phyloP scores from a whole-genome alignment of 2,888 invertebrate genomes.

The Acanthopleura granulata region DNA sequence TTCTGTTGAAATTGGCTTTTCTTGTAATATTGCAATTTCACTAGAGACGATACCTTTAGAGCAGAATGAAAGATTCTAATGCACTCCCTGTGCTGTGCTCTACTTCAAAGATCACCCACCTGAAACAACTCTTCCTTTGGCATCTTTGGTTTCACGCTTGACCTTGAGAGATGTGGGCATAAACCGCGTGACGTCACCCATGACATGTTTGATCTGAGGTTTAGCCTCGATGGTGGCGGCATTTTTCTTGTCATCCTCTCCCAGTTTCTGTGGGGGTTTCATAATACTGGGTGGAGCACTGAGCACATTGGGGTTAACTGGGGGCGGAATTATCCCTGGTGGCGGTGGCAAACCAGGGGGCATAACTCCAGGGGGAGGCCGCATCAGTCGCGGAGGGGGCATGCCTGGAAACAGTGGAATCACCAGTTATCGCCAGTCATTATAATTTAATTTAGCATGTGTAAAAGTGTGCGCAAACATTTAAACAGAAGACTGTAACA shows the following conservation, averaged over 20 bases:
- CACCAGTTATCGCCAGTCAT: no score
- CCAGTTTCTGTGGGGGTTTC: conserved; percentile 72
- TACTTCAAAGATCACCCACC: background rate
- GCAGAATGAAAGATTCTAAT: no score
- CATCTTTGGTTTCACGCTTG: conserved; percentile 80
- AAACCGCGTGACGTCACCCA: conserved; percentile 90
- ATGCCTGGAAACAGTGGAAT: conserved; percentile 42
- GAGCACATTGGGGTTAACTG: conserved; percentile 78
- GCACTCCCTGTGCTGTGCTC: background rate
- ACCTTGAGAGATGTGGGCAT: conserved; percentile 93
- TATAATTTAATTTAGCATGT: no score
- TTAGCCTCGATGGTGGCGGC: conserved; percentile 92
- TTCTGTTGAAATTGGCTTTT: no score
- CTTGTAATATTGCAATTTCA: no score
- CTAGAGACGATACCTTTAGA: no score
- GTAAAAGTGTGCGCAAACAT: no score
- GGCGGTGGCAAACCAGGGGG: conserved; percentile 49
- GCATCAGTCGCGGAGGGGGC: conserved; percentile 59
- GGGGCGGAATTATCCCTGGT: conserved; percentile 27
- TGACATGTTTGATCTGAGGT: conserved; percentile 83
- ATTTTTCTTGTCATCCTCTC: conserved; percentile 55
- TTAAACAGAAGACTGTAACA: no score
- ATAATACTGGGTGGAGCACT: conserved; percentile 87
- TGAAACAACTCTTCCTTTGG: conserved; percentile 47
- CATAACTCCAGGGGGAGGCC: conserved; percentile 49